Percentiles rank a stretch among this genome's conserved stretches.
phyloP scores from a whole-genome alignment of 2,797 vertebrate genomes.

The Tamandua tetradactyla region DNA sequence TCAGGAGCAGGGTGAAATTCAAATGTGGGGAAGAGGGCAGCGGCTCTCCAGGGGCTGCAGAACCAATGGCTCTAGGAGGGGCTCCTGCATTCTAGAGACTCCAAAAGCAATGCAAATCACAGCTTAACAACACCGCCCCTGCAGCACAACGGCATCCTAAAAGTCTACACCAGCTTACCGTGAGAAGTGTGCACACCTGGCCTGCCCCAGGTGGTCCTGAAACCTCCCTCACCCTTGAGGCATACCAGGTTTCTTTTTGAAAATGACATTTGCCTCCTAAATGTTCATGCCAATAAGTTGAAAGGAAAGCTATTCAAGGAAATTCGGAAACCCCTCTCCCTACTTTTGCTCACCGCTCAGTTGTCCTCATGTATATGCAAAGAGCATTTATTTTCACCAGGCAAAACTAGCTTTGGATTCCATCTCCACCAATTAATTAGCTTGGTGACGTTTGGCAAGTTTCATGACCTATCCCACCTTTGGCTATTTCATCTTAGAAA shows the following conservation, averaged over 20 bases:
- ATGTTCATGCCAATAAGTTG: neutral
- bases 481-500: neutral
- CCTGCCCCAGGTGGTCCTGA: neutral
- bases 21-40: neutral
- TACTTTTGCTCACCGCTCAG: neutral
- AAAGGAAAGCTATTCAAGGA: neutral
- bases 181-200: neutral
- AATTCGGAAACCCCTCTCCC: neutral
- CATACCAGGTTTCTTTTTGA: neutral
- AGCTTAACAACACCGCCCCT: neutral
- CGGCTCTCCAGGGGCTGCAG: constrained; percentile 25
- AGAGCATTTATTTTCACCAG: neutral
- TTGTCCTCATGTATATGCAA: neutral
- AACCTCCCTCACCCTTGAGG: neutral
- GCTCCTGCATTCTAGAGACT: neutral
- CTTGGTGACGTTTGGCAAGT: neutral
- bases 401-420: neutral
- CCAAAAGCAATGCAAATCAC: neutral
- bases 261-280: neutral
- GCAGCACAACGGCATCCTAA: neutral
- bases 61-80: neutral
- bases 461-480: neutral
- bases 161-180: neutral
- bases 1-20: constrained; percentile 29
- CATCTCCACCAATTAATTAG: neutral